These are phyloP conservation scores for Xyrichtys novacula DNA, from an alignment of 2,797 vertebrate species.

Conservation along the genomic window DNA sequence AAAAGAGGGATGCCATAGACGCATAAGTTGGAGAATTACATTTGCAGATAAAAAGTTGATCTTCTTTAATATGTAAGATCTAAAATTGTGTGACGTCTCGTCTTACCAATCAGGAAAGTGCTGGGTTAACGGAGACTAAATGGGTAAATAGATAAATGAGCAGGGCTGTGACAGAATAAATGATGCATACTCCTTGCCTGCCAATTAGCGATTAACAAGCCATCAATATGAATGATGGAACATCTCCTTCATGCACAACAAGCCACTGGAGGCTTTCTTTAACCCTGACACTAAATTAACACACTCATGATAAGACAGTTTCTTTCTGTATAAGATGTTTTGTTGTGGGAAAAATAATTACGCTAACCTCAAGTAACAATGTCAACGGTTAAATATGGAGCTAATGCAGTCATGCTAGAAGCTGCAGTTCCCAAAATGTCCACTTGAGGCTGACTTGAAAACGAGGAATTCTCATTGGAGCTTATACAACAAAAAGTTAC, in stretches of 20 bases:
- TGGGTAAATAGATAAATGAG: not conserved
- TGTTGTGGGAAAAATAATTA: too few species aligned
- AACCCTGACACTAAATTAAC: too few species aligned
- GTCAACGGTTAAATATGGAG: too few species aligned
- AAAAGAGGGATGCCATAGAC: not conserved
- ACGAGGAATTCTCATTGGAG: too few species aligned
- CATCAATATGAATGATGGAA: slow-evolving; percentile 5
- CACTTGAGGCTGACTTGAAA: too few species aligned
- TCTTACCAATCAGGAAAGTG: not conserved
- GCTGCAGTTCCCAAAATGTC: too few species aligned
- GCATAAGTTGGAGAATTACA: slow-evolving; percentile 1
- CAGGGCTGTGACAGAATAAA: not conserved
- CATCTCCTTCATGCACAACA: too few species aligned
- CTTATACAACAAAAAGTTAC: too few species aligned
- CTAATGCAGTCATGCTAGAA: too few species aligned
- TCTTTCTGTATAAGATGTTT: too few species aligned
- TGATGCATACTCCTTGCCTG: slow-evolving; percentile 1
- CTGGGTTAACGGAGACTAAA: slow-evolving; percentile 3
- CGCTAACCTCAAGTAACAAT: too few species aligned
- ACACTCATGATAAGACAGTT: too few species aligned
- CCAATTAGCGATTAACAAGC: slow-evolving; percentile 10
- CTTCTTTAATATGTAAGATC: not conserved
- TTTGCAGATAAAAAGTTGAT: slow-evolving; percentile 21
- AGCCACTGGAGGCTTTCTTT: not conserved
- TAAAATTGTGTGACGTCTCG: not conserved